Conservation (phyloP, 2,797 vertebrate genomes). For the Acanthurus tractus region DNA sequence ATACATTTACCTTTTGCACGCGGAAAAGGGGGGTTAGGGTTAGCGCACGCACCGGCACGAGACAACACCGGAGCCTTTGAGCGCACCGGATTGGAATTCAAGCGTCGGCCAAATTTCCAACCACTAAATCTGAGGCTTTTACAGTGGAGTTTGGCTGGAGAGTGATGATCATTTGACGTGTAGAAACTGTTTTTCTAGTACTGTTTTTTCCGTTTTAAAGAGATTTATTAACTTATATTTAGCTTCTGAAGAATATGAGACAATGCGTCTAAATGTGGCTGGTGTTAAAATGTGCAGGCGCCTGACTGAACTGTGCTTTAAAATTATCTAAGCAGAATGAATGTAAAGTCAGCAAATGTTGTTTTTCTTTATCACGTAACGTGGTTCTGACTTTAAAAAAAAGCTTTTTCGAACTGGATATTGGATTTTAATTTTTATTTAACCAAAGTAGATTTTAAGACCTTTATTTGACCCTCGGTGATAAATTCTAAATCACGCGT, state of each 20-base stretch:
- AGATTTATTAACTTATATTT: background rate
- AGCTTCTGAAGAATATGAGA: background rate
- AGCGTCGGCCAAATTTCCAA: conserved; percentile 10
- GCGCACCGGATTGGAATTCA: conserved; percentile 32
- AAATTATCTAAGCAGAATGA: conserved; percentile 24
- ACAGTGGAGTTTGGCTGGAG: background rate
- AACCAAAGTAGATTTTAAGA: background rate
- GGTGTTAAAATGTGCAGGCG: conserved; percentile 10
- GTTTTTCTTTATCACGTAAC: conserved; percentile 19
- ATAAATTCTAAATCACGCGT: too few relatives aligned
- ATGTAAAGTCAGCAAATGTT: conserved; percentile 45
- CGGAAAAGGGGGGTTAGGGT: background rate
- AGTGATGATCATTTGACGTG: background rate
- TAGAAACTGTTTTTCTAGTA: background rate
- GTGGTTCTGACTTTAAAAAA: conserved; percentile 29
- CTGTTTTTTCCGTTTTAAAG: background rate
- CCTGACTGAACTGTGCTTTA: conserved; percentile 14
- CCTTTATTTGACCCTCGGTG: background rate
- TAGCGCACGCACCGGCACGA: conserved; percentile 32
- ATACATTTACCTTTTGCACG: conserved; percentile 27
- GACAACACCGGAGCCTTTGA: conserved; percentile 20
- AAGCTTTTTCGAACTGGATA: conserved; percentile 3
- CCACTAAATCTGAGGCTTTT: conserved; percentile 12
- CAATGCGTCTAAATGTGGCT: conserved; percentile 17
- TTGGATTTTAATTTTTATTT: background rate